Conservation (phyloP, 2,797 vertebrate genomes). For the Molossus molossus region DNA sequence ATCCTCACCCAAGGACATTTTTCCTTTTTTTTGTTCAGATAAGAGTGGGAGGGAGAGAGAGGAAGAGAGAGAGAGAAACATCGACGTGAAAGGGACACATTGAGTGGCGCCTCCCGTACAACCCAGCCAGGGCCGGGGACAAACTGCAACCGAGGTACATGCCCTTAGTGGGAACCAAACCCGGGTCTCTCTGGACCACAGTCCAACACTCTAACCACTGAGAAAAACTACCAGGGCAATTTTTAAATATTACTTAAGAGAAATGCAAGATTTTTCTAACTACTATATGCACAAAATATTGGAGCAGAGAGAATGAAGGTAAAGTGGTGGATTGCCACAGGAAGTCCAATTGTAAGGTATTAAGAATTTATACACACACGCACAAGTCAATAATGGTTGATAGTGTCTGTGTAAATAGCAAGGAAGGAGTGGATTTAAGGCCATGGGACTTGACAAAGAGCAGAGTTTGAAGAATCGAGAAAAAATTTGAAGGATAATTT, state of each 20-base stretch:
- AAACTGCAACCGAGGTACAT: too few relatives aligned
- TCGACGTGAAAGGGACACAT: too few relatives aligned
- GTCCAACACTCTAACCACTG: too few relatives aligned
- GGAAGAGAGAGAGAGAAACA: too few relatives aligned
- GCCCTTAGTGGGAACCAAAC: too few relatives aligned
- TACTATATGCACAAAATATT: not conserved
- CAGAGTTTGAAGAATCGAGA: constrained; percentile 26
- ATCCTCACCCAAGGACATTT: too few relatives aligned
- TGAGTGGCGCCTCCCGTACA: too few relatives aligned
- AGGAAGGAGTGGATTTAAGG: not conserved
- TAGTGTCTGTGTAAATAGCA: not conserved
- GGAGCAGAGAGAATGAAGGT: not conserved
- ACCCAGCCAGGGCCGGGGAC: too few relatives aligned
- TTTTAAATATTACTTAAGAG: constrained; percentile 11
- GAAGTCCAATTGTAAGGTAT: not conserved
- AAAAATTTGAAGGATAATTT: constrained; percentile 45
- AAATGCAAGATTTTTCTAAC: constrained; percentile 31
- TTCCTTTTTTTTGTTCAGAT: too few relatives aligned
- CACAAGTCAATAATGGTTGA: not conserved
- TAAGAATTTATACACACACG: not conserved
- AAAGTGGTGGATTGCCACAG: not conserved
- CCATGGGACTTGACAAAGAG: not conserved
- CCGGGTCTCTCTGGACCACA: too few relatives aligned
- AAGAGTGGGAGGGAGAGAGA: too few relatives aligned
- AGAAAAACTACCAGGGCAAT: too few relatives aligned